Evolutionary conservation across 1,140 invertebrate species (phyloP), one percentile per base, ranked within the genome.

Genomic region (Drosophila guanche): DNA sequence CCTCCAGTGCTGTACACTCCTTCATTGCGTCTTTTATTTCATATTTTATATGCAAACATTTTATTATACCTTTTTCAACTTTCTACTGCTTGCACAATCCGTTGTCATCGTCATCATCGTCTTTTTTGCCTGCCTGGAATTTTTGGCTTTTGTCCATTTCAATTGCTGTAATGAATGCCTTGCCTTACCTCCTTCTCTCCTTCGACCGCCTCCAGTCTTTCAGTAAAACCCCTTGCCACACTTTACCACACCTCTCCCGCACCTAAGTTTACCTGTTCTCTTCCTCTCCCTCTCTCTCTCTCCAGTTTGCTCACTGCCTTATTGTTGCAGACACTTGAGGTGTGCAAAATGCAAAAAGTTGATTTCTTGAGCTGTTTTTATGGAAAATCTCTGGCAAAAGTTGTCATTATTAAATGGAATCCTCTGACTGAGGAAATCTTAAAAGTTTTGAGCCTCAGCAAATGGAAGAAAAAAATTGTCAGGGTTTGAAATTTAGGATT

Each of bases 31-130:
- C 63, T 79, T 79, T 74, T 75, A 80, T 80, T 80, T 78, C 72
- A 75, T 57, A 72, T 88, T 78, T 77, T 74, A 75, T 84, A 78
- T 73, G 74, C 63, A 81, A 76, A 80, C 71, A 90, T 88, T 83
- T 74, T 73, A 90, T 79, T 79, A 75, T 78, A 59, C 74, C 54
- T 68, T 84, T 63, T 72, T 25, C 74, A 59, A 63, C 62, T 56
- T 10, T 55, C 33, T 16, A 14, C 37, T 52, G 60, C 52, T 45
- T 63, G 67, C 50, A 68, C 43, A 52, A 50, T 51, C 42, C 29
- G 40, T 16, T 51, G 25, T 59, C 29, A 41, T 73, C 41, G 22
- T 45, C 47, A 23, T 70, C 52, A 47, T 27, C 61, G 60, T 58
- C 55, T 43, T 67, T 61, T 63, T 68, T 56, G 29, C 51, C 52